These are phyloP conservation scores for Sanderia malayensis DNA, from an alignment of 30 jellyfish, hydroid and myxozoan species.

Conservation along the genomic window DNA sequence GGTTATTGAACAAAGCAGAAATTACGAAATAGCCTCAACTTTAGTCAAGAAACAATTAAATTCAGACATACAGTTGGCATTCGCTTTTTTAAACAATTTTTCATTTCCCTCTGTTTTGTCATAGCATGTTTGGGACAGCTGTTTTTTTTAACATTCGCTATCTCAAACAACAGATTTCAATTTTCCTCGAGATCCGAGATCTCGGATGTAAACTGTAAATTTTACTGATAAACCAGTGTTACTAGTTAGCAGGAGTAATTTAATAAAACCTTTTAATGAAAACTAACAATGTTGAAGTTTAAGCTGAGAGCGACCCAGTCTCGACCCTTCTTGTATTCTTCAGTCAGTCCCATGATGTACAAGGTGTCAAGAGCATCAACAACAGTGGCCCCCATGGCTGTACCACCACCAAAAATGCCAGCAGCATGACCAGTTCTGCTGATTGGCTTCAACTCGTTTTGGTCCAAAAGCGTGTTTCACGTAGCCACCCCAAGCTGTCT, in stretches of 20 bases:
- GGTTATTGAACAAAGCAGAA: too few relatives aligned
- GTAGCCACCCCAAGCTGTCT: constrained; percentile 98
- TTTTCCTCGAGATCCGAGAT: background rate
- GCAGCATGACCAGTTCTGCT: constrained; percentile 96
- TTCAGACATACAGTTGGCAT: too few relatives aligned
- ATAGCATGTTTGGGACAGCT: too few relatives aligned
- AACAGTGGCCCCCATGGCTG: constrained; percentile 94
- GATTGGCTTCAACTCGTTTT: constrained; percentile 94
- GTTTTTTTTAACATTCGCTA: too few relatives aligned
- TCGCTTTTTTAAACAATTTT: too few relatives aligned
- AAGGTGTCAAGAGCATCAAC: constrained; percentile 96
- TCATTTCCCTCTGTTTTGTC: too few relatives aligned
- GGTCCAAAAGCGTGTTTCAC: constrained; percentile 85
- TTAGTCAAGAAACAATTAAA: too few relatives aligned
- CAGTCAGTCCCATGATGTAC: constrained; percentile 89
- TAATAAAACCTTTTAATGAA: constrained; percentile 1
- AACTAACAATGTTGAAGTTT: constrained; percentile 76
- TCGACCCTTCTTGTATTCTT: constrained; percentile 91
- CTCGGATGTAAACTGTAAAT: background rate
- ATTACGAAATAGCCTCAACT: too few relatives aligned
- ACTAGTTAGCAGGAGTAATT: too few relatives aligned
- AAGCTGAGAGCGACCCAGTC: constrained; percentile 95
- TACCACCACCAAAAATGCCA: constrained; percentile 92
- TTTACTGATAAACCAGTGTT: background rate
- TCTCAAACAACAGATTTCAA: background rate